phyloP scores from a whole-genome alignment of 2,797 vertebrate genomes.

The Ficedula albicollis region DNA sequence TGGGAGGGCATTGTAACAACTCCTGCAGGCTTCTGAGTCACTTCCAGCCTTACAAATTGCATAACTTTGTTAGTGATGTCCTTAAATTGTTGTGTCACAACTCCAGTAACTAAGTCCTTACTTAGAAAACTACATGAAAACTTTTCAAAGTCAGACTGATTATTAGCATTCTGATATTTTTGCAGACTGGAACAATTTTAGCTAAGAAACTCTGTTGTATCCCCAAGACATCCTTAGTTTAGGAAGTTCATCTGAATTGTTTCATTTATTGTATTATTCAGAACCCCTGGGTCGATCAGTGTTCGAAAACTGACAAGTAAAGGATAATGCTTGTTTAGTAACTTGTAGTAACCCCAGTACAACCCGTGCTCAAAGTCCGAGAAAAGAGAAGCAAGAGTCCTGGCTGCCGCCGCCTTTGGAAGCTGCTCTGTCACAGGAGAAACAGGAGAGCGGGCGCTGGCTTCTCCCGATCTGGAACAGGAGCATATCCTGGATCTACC shows the following conservation, averaged over 20 bases:
- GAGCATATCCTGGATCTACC: neutral
- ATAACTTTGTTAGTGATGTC: neutral
- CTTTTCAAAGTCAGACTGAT: neutral
- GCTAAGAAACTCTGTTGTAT: neutral
- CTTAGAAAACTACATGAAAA: neutral
- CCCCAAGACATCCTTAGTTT: neutral
- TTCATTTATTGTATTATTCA: neutral
- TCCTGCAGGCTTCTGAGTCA: neutral
- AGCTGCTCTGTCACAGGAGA: rapidly evolving
- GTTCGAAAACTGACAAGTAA: neutral
- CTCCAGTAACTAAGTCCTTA: neutral
- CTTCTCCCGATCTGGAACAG: rapidly evolving
- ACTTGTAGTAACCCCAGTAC: neutral
- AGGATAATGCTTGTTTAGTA: neutral
- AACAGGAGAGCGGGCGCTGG: neutral
- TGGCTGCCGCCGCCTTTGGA: neutral
- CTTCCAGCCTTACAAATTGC: neutral
- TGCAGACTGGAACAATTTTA: neutral
- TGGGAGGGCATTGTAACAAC: neutral
- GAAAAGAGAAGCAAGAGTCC: neutral
- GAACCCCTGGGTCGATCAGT: neutral
- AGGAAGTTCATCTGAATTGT: neutral
- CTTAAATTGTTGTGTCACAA: neutral
- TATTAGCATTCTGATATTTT: neutral
- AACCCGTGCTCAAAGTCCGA: neutral